These are phyloP conservation scores for Tragelaphus buxtoni DNA, from an alignment of 2,113 vertebrate species.

Conservation along the genomic window DNA sequence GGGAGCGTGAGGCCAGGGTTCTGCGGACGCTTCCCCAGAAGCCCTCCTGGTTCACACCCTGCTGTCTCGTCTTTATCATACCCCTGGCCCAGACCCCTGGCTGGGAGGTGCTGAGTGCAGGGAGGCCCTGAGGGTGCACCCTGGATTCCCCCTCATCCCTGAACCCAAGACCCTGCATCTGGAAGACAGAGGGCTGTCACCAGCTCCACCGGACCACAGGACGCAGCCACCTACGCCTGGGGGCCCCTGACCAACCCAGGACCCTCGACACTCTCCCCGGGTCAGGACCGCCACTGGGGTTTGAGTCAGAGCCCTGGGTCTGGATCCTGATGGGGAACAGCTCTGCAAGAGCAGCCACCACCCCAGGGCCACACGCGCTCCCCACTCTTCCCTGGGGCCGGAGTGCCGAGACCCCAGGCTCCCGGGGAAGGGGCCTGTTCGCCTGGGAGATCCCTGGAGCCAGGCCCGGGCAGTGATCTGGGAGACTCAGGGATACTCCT, in stretches of 20 bases:
- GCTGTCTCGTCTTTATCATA: rapidly evolving
- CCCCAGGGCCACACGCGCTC: rapidly evolving
- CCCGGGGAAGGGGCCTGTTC: not conserved
- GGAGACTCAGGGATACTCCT: rapidly evolving
- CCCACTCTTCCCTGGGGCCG: rapidly evolving
- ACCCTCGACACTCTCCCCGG: not conserved
- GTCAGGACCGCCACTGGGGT: not conserved
- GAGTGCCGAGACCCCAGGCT: rapidly evolving
- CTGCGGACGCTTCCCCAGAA: rapidly evolving
- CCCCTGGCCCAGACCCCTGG: not conserved
- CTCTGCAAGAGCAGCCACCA: no score
- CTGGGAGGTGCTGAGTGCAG: not conserved
- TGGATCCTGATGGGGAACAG: rapidly evolving
- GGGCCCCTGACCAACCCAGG: not conserved
- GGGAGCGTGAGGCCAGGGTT: not conserved
- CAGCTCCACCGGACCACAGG: rapidly evolving
- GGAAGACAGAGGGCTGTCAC: no score
- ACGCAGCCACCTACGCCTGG: rapidly evolving
- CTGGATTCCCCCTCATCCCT: not conserved
- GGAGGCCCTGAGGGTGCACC: not conserved
- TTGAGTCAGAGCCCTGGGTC: not conserved
- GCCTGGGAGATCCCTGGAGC: not conserved
- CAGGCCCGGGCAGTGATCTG: rapidly evolving
- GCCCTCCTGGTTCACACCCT: not conserved
- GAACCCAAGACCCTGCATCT: not conserved